These are phyloP conservation scores for Bothrops jararaca DNA, from an alignment of 2,113 vertebrate species.

Conservation along the genomic window DNA sequence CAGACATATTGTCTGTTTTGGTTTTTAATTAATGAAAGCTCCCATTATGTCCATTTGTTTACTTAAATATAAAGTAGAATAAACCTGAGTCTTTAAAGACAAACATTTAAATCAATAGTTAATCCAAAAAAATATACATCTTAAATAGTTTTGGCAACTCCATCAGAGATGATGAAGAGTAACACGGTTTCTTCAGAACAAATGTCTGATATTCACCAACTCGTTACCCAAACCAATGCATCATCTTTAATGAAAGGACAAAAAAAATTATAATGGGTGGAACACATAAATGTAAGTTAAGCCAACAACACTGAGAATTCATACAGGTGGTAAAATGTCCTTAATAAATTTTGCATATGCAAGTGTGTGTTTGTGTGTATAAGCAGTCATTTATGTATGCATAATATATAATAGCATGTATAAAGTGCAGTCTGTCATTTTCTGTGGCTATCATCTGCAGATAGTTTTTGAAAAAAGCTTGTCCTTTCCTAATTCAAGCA, in stretches of 20 bases:
- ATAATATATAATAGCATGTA: neutral
- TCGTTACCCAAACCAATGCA: neutral
- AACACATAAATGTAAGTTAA: neutral
- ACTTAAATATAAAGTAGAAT: conserved; percentile 64
- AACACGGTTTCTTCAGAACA: conserved; percentile 17
- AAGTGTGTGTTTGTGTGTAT: neutral
- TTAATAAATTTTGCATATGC: neutral
- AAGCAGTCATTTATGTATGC: neutral
- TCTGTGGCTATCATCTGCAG: neutral
- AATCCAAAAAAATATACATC: conserved; percentile 55
- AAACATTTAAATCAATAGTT: conserved; percentile 64
- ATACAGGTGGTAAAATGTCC: neutral
- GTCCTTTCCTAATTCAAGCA: neutral
- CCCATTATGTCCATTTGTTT: conserved; percentile 58
- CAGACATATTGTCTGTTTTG: conserved; percentile 49
- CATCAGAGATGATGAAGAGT: conserved; percentile 17
- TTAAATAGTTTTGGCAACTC: conserved; percentile 48
- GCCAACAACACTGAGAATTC: neutral
- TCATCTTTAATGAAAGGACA: neutral
- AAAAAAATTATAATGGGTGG: neutral
- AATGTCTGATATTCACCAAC: neutral
- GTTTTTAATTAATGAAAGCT: conserved; percentile 1
- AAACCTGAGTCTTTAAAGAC: conserved; percentile 62
- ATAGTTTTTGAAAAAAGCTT: conserved; percentile 15
- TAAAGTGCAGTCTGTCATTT: neutral